Conservation (phyloP, 2,797 vertebrate genomes). For the Heterohyrax brucei region DNA sequence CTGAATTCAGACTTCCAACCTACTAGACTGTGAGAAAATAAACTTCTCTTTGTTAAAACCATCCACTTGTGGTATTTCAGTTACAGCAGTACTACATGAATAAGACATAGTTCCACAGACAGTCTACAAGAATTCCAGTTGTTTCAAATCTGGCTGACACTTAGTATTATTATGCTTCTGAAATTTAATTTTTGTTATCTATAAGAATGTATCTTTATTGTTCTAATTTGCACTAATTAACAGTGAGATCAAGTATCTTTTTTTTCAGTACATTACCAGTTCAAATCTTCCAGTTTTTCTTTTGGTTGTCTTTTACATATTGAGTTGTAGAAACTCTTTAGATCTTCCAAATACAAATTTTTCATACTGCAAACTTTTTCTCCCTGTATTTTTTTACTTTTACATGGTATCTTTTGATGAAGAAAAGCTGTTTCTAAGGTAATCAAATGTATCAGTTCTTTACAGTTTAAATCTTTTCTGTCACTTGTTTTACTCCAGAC, state of each 20-base stretch:
- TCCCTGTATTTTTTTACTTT: conserved; percentile 49
- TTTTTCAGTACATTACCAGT: conserved; percentile 22
- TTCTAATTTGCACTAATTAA: conserved; percentile 65
- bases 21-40: no score
- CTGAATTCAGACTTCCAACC: no score
- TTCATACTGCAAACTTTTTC: conserved; percentile 31
- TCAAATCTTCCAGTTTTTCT: conserved; percentile 20
- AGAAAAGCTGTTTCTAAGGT: conserved; percentile 50
- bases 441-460: conserved; percentile 12
- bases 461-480: not conserved
- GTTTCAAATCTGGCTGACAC: not conserved
- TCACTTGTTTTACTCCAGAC: not conserved
- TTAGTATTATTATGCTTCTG: conserved; percentile 14
- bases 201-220: not conserved
- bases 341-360: conserved; percentile 49
- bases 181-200: conserved; percentile 26
- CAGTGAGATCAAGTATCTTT: conserved; percentile 45
- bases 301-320: conserved; percentile 12
- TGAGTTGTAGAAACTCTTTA: conserved; percentile 53
- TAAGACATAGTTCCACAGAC: not conserved
- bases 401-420: not conserved
- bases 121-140: conserved; percentile 9
- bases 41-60: no score
- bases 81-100: no score
- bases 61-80: no score